Evolutionary conservation across 2,113 vertebrate genomes (phyloP), one percentile per base, ranked within the genome.

Genomic region (Gymnorhina tibicen): DNA sequence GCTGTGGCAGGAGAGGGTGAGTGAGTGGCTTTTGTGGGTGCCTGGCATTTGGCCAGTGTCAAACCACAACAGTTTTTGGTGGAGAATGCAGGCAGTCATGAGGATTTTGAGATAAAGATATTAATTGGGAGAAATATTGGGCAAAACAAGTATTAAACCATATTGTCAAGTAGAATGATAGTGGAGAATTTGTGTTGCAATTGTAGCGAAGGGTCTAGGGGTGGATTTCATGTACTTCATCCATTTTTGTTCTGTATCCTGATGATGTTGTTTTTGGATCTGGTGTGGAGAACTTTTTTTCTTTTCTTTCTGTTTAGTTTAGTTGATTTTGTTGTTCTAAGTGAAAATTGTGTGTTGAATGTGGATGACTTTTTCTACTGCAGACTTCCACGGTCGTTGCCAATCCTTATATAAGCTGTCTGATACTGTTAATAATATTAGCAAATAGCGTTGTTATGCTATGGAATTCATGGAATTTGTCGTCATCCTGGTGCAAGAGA

Each of bases 321-420:
- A 32, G 27, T 21, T 33, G 21, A 13, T 72, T 53, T 32, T 62
- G 16, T 62, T 72, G 33, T 21, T 83, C 47, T 42, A 62, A 42
- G 24, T 13, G 20, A 44, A 41, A 27, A 37, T 1, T 39, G 22
- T 39, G 15, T 39, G 39, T 41, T 66, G 50, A 49, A 85, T 24
- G 50, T n/a, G 41, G n/a, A 56, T 5, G 10, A n/a, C 55, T 85
- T 64, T 64, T 63, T 74, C 49, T 33, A 56, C 35, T 66, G 50
- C 42, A 66, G 60, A 20, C 70, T 66, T 49, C 20, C 10, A 19
- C 0, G 0, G 20, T 26, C 1, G 0, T 11, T 66, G 42, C 35
- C 60, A 66, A 58, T 58, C 35, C 35, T 85, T 66, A 66, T 35
- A 60, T 30, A 49, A 75, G 30, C 42, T 39, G 28, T 46, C n/a